A percentile compares a stretch with the other conserved stretches of the same genome.
phyloP scores from a whole-genome alignment of 2,797 vertebrate genomes.

The Pygocentrus nattereri region DNA sequence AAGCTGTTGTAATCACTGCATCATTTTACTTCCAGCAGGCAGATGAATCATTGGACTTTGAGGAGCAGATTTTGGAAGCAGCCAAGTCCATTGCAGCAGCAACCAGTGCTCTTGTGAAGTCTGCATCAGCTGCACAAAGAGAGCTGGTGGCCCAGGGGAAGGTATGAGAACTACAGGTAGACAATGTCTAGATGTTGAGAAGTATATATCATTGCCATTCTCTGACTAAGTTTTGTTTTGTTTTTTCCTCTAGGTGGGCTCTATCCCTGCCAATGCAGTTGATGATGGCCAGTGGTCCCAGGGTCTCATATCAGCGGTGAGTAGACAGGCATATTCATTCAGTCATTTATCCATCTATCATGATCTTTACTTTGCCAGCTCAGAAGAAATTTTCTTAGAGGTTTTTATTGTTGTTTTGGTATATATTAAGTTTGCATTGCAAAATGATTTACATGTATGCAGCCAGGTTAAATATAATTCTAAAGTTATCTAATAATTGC shows the following conservation, averaged over 20 bases:
- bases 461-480: too few relatives aligned
- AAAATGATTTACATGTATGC: too few relatives aligned
- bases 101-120: constrained; percentile 97
- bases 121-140: constrained; percentile 96
- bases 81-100: constrained; percentile 98
- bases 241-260: constrained; percentile 87
- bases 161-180: constrained; percentile 76
- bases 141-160: constrained; percentile 98
- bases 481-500: too few relatives aligned
- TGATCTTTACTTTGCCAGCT: not conserved
- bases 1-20: constrained; percentile 48
- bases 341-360: not conserved
- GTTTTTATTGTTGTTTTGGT: not conserved
- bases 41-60: constrained; percentile 97
- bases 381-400: too few relatives aligned
- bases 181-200: not conserved
- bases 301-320: constrained; percentile 96
- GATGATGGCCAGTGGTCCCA: constrained; percentile 99
- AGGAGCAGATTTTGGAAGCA: constrained; percentile 98
- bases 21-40: constrained; percentile 88
- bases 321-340: constrained; percentile 62
- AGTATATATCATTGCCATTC: not conserved
- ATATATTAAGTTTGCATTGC: too few relatives aligned
- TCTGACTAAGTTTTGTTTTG: not conserved
- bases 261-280: constrained; percentile 93